Evolutionary conservation across 2,113 vertebrate genomes (phyloP).

Genomic region (Coreoperca whiteheadi): DNA sequence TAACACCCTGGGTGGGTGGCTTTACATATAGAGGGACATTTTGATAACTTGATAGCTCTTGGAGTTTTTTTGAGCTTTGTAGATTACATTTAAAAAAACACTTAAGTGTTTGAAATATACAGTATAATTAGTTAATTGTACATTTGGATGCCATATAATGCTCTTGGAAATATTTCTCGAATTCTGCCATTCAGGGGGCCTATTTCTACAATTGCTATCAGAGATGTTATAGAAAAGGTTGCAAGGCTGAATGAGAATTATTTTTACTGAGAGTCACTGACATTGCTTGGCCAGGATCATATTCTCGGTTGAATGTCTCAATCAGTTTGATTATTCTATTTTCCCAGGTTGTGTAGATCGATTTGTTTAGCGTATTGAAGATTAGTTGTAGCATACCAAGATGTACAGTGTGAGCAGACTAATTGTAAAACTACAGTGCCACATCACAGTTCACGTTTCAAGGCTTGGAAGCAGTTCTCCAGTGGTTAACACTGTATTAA

Average conservation of each 20-base stretch:
- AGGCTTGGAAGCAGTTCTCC: slow-evolving; percentile 40
- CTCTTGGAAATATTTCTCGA: too few species aligned
- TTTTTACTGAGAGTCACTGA: neutral
- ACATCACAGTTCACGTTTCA: slow-evolving; percentile 27
- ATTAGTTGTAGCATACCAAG: slow-evolving; percentile 1
- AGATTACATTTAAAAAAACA: neutral
- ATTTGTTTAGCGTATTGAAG: neutral
- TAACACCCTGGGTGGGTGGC: neutral
- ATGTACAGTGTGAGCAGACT: neutral
- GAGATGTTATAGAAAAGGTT: too few species aligned
- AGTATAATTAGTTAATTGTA: neutral
- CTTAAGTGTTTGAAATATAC: neutral
- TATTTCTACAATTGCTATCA: neutral
- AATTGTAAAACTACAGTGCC: slow-evolving; percentile 20
- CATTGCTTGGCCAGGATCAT: neutral
- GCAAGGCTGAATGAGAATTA: too few species aligned
- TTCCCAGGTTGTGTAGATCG: neutral
- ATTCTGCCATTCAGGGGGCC: too few species aligned
- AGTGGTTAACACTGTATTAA: slow-evolving; percentile 50
- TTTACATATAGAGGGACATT: neutral
- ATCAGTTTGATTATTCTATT: neutral
- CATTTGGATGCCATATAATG: neutral
- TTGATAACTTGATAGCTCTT: neutral
- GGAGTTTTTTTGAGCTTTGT: neutral
- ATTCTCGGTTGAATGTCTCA: neutral